Base-by-base conservation (phyloP, 92 coral and sea anemone species). In the Porites divaricata region DNA sequence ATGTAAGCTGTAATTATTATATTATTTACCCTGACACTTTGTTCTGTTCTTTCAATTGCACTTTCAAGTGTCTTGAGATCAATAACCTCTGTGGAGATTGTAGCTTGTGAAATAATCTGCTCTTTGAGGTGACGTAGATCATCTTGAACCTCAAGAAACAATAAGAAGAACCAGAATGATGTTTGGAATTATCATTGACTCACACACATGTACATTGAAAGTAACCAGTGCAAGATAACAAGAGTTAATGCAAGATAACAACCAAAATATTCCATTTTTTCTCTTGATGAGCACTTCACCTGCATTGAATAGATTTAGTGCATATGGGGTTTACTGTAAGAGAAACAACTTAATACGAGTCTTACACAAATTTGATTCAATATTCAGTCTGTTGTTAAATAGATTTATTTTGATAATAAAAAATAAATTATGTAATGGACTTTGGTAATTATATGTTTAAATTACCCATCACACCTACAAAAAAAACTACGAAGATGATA, bases 111-210 rank as follows among this genome's bases (percentile, higher is more conserved):
- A 70, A 83, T 80, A 48, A 96, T 87, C 75, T 94, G 98, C 73
- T 96, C 99, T 67, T 95, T 95, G 17, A 96, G 96, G 75, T 96
- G 98, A n/a, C 98, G 93, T 71, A 96, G 85, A 54, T 96, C 99
- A 89, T 96, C 98, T 87, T 96, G 99, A 68, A 96, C 99, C 99
- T 96, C 57, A 35, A 28, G 74, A 7, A 85, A 76, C 74, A 45
- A 48, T 17, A 17, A 61, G 4, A 35, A 35, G 45, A 35, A 35
- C 45, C 3, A 35, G 45, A n/a, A n/a, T n/a, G n/a, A 35, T 35
- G 45, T 35, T 35, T 35, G 4, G 45, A 35, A 35, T 0, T 3
- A 35, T 35, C 45, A 6, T 35, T 35, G 45, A 35, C 9, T 51
- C 9, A 51, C 56, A 51, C 9, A 8, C 16, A 15, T 6, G 59